Base-by-base conservation (phyloP, 2,113 vertebrate genomes). In the Neogobius melanostomus region DNA sequence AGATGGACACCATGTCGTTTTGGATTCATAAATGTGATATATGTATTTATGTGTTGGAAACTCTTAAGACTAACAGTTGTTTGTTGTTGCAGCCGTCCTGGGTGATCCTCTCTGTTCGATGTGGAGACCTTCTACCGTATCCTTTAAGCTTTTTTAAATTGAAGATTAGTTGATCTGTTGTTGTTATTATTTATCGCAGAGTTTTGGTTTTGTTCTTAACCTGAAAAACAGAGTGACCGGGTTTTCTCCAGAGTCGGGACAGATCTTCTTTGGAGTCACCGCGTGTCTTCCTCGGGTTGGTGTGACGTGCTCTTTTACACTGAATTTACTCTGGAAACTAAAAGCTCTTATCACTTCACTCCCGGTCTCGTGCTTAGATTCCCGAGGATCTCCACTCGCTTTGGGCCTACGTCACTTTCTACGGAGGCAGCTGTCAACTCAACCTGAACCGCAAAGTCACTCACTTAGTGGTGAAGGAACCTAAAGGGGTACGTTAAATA, bases 101-200 rank as follows among this genome's bases (percentile, higher is more conserved):
- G 98, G 98, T 99, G 80, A 92, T 92, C 45, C 85, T 99, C 72
- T 99, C 98, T 0, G 96, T 98, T 48, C 93, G 94, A 66, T 99
- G 98, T 94, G 98, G 98, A 90, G 93, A 94, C 82, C 94, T 99
- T 65, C 89, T 99, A 66, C 98, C 98, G 98, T 99, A 99, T 99
- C 98, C 96, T 96, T 92, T 59, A 12, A 44, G 15, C 12, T 8
- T 16, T 9, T 8, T 12, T 5, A 10, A 7, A 1, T 46, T 44
- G 2, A 4, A 4, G 7, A 46, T 11, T 17, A 17, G 46, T 17
- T 46, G n/a, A 43, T 11, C 60, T 4, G 28, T 43, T 46, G 43
- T 62, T 62, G 43, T 43, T 6, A 9, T 10, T 36, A 3, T 54
- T 12, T 10, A 49, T 21, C 0, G 14, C 15, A 5, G 50, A 11